Evolutionary conservation across 2,797 vertebrate species (phyloP).

Genomic region (Falco peregrinus): DNA sequence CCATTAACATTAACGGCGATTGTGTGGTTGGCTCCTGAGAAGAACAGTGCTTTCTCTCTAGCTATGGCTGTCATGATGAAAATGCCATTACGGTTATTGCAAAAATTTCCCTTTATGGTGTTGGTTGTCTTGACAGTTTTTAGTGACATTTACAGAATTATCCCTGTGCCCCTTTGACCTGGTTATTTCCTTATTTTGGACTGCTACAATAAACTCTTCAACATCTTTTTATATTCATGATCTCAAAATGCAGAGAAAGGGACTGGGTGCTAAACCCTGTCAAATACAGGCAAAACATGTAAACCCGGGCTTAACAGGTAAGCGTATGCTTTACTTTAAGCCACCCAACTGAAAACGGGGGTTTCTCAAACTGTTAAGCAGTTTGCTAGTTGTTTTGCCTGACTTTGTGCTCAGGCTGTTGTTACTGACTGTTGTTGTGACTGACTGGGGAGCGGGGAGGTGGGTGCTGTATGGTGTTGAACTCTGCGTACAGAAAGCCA

Average conservation of each 20-base stretch:
- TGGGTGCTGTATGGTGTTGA: neutral
- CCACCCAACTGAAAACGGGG: neutral
- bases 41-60: slow-evolving; percentile 51
- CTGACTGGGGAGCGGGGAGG: too few species aligned
- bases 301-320: fast-evolving
- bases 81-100: neutral
- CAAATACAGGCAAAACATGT: neutral
- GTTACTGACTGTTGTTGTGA: neutral
- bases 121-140: neutral
- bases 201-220: neutral
- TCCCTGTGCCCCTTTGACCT: neutral
- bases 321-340: neutral
- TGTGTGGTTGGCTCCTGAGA: neutral
- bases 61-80: neutral
- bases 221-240: neutral
- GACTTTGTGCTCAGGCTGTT: neutral
- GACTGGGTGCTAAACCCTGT: neutral
- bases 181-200: neutral
- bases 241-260: neutral
- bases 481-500: neutral
- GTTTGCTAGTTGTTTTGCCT: neutral
- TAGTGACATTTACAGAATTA: neutral
- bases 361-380: neutral
- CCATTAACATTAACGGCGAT: slow-evolving; percentile 39
- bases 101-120: neutral